phyloP scores from a whole-genome alignment of 2,888 invertebrate species.

The Stenotaenia linearis region DNA sequence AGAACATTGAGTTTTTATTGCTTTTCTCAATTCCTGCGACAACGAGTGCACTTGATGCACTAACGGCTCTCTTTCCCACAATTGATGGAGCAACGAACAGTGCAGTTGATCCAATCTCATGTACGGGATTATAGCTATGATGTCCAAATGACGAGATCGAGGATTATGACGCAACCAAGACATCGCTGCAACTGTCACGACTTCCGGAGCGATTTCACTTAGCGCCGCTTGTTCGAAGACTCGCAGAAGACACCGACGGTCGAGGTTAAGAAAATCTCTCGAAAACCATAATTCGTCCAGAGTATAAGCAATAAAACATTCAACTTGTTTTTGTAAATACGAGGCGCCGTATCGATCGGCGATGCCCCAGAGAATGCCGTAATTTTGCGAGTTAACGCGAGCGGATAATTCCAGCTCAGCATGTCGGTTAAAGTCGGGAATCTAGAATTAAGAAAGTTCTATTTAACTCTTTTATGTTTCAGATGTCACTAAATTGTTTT shows the following conservation, averaged over 20 bases:
- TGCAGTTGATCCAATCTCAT: background rate
- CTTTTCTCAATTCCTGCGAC: background rate
- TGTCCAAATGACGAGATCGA: background rate
- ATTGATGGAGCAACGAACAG: background rate
- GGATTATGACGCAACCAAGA: background rate
- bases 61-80: background rate
- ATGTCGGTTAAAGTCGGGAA: background rate
- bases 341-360: background rate
- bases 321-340: background rate
- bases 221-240: background rate
- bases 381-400: background rate
- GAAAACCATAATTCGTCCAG: slow-evolving; percentile 18
- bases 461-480: background rate
- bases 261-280: background rate
- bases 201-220: background rate
- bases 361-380: background rate
- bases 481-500: too few species aligned
- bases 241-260: background rate
- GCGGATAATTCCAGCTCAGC: background rate
- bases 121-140: background rate
- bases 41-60: background rate
- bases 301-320: background rate
- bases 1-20: background rate
- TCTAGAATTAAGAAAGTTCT: background rate
- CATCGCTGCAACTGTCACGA: background rate